Conservation (phyloP, 2,113 vertebrate species). For the Atractosteus spatula region DNA sequence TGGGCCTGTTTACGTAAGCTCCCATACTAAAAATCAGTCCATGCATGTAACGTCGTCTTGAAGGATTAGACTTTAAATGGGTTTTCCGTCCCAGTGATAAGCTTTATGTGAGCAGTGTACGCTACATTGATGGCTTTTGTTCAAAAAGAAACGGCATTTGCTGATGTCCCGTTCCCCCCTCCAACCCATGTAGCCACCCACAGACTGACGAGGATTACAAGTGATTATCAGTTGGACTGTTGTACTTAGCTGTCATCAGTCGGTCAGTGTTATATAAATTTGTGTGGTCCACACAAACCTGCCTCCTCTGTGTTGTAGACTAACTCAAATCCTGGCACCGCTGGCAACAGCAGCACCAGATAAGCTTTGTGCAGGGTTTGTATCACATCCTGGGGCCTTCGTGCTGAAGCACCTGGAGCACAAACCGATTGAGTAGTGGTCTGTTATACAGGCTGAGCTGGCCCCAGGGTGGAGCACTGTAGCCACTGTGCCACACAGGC, state of each 20-base stretch:
- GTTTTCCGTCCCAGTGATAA: conserved; percentile 53
- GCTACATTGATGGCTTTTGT: conserved; percentile 42
- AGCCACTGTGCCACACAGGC: too few relatives aligned
- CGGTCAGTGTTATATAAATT: neutral
- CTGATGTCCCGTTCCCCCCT: neutral
- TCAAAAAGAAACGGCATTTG: conserved; percentile 35
- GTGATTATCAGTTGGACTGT: neutral
- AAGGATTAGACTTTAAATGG: conserved; percentile 67
- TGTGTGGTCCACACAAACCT: too few relatives aligned
- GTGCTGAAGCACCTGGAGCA: too few relatives aligned
- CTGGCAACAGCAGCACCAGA: too few relatives aligned
- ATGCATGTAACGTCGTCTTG: conserved; percentile 65
- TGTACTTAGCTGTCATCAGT: neutral
- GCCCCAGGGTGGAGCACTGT: too few relatives aligned
- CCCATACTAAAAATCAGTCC: conserved; percentile 55
- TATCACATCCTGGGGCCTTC: too few relatives aligned
- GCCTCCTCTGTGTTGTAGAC: too few relatives aligned
- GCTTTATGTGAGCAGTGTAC: conserved; percentile 44
- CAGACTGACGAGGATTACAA: neutral
- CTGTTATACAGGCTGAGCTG: too few relatives aligned
- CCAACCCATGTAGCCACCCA: neutral
- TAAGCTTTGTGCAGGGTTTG: too few relatives aligned
- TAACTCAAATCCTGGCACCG: too few relatives aligned
- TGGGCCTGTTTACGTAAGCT: conserved; percentile 60
- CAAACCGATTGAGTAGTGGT: too few relatives aligned